Evolutionary conservation across 2,113 vertebrate species (phyloP), one percentile per base, ranked within the genome.

Genomic region (Balaeniceps rex): DNA sequence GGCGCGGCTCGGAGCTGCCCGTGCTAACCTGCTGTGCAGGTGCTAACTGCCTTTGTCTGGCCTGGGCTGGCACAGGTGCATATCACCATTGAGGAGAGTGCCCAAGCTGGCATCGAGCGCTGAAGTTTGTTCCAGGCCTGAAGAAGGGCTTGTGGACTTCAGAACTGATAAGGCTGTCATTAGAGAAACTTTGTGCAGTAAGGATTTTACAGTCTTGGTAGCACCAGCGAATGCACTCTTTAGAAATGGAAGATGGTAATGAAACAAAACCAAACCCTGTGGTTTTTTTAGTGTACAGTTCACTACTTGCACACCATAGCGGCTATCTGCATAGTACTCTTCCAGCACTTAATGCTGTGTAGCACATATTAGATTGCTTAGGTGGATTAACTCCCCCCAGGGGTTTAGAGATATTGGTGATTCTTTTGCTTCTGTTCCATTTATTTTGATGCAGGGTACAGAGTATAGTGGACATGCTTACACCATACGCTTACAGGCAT

Each of bases 81-180:
- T 10, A 1, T n/a, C 22, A 19, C 15, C 4, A 0, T 3, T 6
- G 51, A 19, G 51, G 25, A 13, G 5, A 5, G 55, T 0, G n/a
- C 51, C 14, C 2, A 2, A 28, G 29, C 15, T 7, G 65, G 24
- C 34, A 1, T 6, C 7, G 19, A 4, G 57, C 10, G 0, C 58
- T 15, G 46, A 10, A 26, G 23, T 15, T 14, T 33, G 3, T 57
- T 34, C 23, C 23, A 3, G 64, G 28, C 36, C 29, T n/a, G 44
- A 31, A 11, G 31, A 40, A 13, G 44, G 25, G 34, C 38, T 36
- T 22, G 36, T 15, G 7, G 16, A 3, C 29, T 36, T 34, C 12
- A 18, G 57, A 25, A 15, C 18, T 5, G 51, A 2, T 25, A 6
- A 16, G 47, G 0, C 19, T 19, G 31, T 19, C 5, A 0, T 4